These are phyloP conservation scores for Rhipidura dahli DNA, from an alignment of 2,113 vertebrate species.

Conservation along the genomic window DNA sequence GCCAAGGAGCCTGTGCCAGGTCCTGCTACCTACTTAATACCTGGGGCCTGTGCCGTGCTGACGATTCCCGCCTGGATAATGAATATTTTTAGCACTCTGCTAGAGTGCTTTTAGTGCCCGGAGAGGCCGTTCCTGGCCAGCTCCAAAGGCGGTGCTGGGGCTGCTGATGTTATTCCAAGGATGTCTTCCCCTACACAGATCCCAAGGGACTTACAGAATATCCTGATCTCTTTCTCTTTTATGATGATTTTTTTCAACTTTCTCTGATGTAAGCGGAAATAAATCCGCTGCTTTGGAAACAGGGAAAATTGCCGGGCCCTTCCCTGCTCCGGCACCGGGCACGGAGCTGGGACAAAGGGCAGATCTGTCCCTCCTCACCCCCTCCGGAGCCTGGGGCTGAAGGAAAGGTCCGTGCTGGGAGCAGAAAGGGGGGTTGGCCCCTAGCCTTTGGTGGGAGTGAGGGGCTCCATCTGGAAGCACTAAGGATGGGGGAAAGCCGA, in stretches of 20 bases:
- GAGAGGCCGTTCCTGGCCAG: not conserved
- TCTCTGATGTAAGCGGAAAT: slow-evolving; percentile 41
- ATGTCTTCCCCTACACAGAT: slow-evolving; percentile 14
- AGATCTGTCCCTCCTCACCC: not conserved
- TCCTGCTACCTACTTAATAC: slow-evolving; percentile 49
- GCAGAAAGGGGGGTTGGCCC: not conserved
- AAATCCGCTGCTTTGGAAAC: not conserved
- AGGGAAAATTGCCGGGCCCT: not conserved
- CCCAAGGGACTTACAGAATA: not conserved
- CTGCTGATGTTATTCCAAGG: slow-evolving; percentile 24
- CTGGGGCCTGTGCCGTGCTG: slow-evolving; percentile 1
- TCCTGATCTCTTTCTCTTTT: slow-evolving; percentile 22
- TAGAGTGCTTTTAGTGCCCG: not conserved
- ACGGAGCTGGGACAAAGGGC: not conserved
- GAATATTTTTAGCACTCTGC: slow-evolving; percentile 34
- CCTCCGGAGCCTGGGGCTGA: not conserved
- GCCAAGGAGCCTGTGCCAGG: slow-evolving; percentile 37
- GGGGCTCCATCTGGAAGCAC: slow-evolving; percentile 53
- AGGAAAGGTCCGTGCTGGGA: not conserved
- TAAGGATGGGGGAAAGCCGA: slow-evolving; percentile 19
- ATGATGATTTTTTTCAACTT: not conserved
- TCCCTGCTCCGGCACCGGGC: accelerated
- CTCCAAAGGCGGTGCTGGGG: not conserved
- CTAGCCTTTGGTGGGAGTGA: not conserved
- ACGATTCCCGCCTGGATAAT: slow-evolving; percentile 7